Evolutionary conservation across 2,888 invertebrate genomes (phyloP), one percentile per base, ranked within the genome.

Genomic region (Parnassius smintheus): DNA sequence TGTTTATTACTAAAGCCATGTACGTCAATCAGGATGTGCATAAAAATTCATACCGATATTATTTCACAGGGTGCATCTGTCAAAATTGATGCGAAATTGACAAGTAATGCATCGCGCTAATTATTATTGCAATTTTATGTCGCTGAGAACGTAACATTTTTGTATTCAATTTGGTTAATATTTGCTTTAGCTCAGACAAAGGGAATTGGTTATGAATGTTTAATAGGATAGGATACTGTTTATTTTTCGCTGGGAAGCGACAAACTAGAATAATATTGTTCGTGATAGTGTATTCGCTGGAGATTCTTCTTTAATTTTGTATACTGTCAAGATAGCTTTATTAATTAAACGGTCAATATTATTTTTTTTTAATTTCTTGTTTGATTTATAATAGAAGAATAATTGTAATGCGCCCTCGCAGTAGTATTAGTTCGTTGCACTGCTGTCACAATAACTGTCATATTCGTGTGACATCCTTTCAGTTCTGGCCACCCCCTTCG

Each of bases 371-470:
- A 51, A 50, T 45, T 13, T 3, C 12, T 8, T 2, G 45, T 56
- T 54, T 49, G 35, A 62, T 44, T 62, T 58, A 12, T 22, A 62
- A 50, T 55, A 22, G n/a, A n/a, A 11, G n/a, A 53, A 13, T 13
- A 58, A 48, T 49, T 56, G 51, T 50, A 54, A 61, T 56, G 35
- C 59, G 52, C 50, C 55, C 56, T 62, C 62, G 56, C 52, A 42
- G 41, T 2, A 53, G 59, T 35, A 41, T 59, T 59, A 52, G 59
- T 42, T 64, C 86, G 87, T 88, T 90, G 91, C 88, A 88, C 89
- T 90, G 88, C 80, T 91, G 91, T 91, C 91, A 91, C 88, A 90
- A 91, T 91, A 91, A 82, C 90, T 91, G 90, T 91, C 91, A 91
- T 89, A 85, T 88, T 86, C 77, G 76, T 75, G 80, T 90, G 91